phyloP scores from a whole-genome alignment of 2,888 invertebrate genomes.

The Agrochola lychnidis region DNA sequence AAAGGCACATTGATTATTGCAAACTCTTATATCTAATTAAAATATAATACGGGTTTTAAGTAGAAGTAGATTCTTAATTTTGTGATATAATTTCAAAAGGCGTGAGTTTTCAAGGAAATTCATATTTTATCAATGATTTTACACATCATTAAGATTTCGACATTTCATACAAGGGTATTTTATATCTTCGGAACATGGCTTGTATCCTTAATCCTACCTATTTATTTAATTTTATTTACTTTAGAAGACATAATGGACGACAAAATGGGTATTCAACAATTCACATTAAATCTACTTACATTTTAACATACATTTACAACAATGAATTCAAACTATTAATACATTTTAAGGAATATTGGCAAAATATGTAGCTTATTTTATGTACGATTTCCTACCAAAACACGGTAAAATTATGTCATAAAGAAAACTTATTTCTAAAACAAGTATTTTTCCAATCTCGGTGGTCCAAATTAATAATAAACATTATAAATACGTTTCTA shows the following conservation, averaged over 20 bases:
- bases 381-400: constrained; percentile 35
- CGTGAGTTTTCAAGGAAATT: background rate
- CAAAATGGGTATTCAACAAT: constrained; percentile 27
- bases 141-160: background rate
- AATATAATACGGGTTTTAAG: constrained; percentile 43
- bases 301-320: constrained; percentile 48
- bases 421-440: constrained; percentile 35
- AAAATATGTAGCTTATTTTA: constrained; percentile 42
- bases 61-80: constrained; percentile 13
- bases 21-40: constrained; percentile 61
- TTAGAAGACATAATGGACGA: constrained; percentile 25
- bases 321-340: constrained; percentile 40
- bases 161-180: background rate
- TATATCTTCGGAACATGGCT: background rate
- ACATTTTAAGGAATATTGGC: constrained; percentile 50
- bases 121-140: background rate
- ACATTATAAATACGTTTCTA: constrained; percentile 50
- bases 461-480: constrained; percentile 75
- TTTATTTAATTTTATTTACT: constrained; percentile 13
- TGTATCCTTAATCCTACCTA: background rate
- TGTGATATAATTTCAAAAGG: constrained; percentile 29
- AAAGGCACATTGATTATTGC: constrained; percentile 82
- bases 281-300: constrained; percentile 24
- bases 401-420: constrained; percentile 26
- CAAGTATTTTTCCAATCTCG: constrained; percentile 70